Percentiles rank a stretch among this genome's conserved stretches.
These are phyloP conservation scores for Equus quagga DNA, from an alignment of 2,113 vertebrate genomes.

Conservation along the genomic window DNA sequence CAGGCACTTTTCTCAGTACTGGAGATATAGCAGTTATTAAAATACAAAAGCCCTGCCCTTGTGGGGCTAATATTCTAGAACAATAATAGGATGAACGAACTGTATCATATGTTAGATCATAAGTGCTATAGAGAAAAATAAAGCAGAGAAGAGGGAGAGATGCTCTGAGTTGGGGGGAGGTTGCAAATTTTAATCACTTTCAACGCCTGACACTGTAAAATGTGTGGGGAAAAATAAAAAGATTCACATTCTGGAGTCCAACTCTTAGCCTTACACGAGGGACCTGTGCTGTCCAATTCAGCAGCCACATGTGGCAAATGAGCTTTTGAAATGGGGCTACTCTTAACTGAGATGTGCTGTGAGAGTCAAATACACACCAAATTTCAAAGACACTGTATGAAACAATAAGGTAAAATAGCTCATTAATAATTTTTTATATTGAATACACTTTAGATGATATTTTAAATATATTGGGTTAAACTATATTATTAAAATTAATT, in stretches of 20 bases:
- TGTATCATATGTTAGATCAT: background rate
- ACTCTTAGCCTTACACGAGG: background rate
- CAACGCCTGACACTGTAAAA: background rate
- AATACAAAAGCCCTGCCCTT: background rate
- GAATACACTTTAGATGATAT: background rate
- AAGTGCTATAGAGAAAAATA: background rate
- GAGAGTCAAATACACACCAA: background rate
- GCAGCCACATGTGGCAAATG: background rate
- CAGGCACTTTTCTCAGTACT: background rate
- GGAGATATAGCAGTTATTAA: background rate
- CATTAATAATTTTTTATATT: background rate
- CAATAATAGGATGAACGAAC: background rate
- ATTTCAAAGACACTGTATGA: background rate
- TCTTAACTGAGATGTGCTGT: background rate
- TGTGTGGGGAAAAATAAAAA: background rate
- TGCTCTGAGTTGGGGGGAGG: accelerated
- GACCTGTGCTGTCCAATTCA: background rate
- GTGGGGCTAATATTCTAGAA: background rate
- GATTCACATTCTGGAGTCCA: background rate
- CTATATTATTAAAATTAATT: background rate
- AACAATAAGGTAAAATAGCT: background rate
- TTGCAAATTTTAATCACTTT: background rate
- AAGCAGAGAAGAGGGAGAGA: background rate
- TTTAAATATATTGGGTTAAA: background rate
- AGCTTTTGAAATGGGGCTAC: background rate